Evolutionary conservation across 2,797 vertebrate species (phyloP).

Genomic region (Cercopithecus diana): DNA sequence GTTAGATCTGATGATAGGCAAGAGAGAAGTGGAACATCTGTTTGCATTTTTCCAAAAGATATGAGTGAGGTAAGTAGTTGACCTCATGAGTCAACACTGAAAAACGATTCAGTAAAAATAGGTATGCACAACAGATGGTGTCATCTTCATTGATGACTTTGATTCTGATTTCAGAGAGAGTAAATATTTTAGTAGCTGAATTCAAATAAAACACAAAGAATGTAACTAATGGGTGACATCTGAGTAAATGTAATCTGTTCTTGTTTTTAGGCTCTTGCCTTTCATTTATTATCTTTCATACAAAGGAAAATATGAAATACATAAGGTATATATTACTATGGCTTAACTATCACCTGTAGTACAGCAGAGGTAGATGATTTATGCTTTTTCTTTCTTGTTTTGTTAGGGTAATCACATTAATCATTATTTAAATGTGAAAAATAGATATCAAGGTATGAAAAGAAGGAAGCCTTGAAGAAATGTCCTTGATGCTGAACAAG

Average conservation of each 20-base stretch:
- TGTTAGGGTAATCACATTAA: constrained; percentile 51
- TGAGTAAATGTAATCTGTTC: not conserved
- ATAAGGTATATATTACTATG: not conserved
- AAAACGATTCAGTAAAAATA: constrained; percentile 15
- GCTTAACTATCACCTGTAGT: not conserved
- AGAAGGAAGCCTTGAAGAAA: constrained; percentile 67
- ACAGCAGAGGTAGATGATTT: not conserved
- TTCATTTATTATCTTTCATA: not conserved
- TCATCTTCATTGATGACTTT: not conserved
- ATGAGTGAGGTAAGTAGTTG: constrained; percentile 54
- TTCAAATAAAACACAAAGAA: constrained; percentile 17
- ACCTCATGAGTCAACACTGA: constrained; percentile 45
- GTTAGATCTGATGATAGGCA: constrained; percentile 15
- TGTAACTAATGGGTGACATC: not conserved
- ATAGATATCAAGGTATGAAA: constrained; percentile 40
- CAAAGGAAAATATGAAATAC: not conserved
- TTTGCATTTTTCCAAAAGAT: not conserved
- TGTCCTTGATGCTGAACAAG: constrained; percentile 72
- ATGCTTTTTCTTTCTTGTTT: not conserved
- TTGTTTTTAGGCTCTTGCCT: not conserved
- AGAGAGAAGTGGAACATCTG: constrained; percentile 59
- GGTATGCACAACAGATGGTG: not conserved
- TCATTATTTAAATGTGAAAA: constrained; percentile 69
- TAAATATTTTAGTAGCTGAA: not conserved
- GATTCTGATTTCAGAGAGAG: not conserved